Evolutionary conservation across 2,888 invertebrate species (phyloP).

Genomic region (Julus scandinavius): DNA sequence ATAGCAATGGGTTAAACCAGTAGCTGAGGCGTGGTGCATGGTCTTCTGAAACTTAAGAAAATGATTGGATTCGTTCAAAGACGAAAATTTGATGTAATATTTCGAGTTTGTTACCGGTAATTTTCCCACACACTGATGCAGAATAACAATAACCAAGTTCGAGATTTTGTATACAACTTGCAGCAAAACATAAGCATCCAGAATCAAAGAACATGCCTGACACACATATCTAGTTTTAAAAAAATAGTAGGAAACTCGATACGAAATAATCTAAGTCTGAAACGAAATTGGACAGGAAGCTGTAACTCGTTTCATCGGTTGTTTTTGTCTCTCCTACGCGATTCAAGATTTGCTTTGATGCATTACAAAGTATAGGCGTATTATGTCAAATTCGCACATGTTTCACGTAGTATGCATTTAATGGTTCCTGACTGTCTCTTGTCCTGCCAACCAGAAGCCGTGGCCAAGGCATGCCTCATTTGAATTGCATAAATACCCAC

Average conservation of each 20-base stretch:
- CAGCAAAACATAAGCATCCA: not conserved
- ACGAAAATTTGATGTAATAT: too few species aligned
- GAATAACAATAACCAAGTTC: not conserved
- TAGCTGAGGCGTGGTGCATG: too few species aligned
- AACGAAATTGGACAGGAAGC: constrained; percentile 34
- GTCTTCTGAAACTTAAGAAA: too few species aligned
- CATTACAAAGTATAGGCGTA: not conserved
- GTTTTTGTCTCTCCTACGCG: constrained; percentile 7
- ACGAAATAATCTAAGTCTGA: not conserved
- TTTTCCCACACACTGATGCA: not conserved
- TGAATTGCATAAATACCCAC: constrained; percentile 45
- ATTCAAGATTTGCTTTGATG: not conserved
- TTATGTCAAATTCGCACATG: not conserved
- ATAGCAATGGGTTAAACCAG: too few species aligned
- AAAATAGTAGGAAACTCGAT: not conserved
- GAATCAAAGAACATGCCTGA: not conserved
- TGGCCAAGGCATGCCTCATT: not conserved
- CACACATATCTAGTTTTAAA: not conserved
- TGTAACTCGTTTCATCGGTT: constrained; percentile 29
- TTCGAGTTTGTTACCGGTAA: not conserved
- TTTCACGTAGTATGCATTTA: not conserved
- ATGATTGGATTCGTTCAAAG: too few species aligned
- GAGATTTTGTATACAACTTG: not conserved
- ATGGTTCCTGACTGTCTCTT: constrained; percentile 8
- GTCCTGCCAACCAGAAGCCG: not conserved